Evolutionary conservation across 2,797 vertebrate species (phyloP).

Genomic region (Glossophaga mutica): DNA sequence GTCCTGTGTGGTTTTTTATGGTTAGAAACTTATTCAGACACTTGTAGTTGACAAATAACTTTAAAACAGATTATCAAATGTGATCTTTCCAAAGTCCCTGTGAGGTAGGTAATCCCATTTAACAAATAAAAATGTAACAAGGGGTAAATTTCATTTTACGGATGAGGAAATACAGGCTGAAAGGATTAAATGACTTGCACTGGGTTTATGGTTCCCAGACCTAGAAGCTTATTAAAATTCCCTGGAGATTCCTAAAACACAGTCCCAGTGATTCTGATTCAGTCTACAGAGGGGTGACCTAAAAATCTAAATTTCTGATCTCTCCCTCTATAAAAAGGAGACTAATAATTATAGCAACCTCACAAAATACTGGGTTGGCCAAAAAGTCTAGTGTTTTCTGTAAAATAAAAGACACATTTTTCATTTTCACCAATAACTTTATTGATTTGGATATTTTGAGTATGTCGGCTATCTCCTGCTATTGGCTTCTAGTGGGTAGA

Average conservation of each 20-base stretch:
- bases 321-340: background rate
- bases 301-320: conserved; percentile 2
- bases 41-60: background rate
- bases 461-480: background rate
- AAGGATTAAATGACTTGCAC: background rate
- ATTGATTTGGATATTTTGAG: background rate
- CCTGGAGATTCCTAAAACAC: background rate
- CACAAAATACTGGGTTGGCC: background rate
- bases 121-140: background rate
- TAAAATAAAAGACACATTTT: background rate
- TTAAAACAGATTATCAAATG: background rate
- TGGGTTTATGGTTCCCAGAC: background rate
- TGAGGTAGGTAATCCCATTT: background rate
- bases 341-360: background rate
- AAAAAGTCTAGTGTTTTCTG: background rate
- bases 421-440: background rate
- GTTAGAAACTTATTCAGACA: background rate
- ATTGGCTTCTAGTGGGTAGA: background rate
- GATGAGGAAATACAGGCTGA: conserved; percentile 13
- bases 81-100: conserved; percentile 52
- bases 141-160: background rate
- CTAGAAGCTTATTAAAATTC: background rate
- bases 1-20: background rate
- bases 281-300: background rate
- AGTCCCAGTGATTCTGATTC: background rate